Conservation (phyloP, 2,888 invertebrate species). For the Venustoraphidia nigricollis region DNA sequence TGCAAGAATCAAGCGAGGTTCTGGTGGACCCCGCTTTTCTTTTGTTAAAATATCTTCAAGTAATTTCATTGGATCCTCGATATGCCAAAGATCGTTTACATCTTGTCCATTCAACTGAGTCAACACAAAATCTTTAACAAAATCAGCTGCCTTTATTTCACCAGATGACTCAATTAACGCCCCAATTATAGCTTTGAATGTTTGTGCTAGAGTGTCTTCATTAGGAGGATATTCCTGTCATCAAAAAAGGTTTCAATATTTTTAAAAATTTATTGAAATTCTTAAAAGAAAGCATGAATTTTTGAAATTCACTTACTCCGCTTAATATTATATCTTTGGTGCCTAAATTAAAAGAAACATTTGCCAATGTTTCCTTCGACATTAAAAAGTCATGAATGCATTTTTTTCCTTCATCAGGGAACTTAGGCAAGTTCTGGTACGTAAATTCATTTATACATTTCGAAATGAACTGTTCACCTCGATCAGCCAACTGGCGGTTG, state of each 20-base stretch:
- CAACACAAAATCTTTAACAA: constrained; percentile 72
- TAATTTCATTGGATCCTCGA: constrained; percentile 61
- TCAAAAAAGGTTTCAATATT: constrained; percentile 4
- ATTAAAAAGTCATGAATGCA: constrained; percentile 49
- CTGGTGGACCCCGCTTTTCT: constrained; percentile 40
- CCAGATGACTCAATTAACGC: constrained; percentile 55
- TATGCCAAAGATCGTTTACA: constrained; percentile 68
- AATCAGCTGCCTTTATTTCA: constrained; percentile 46
- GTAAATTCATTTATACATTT: constrained; percentile 52
- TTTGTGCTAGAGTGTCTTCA: constrained; percentile 45
- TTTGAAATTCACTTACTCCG: constrained; percentile 38
- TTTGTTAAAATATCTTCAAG: constrained; percentile 46
- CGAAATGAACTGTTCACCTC: constrained; percentile 51
- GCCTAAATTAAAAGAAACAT: constrained; percentile 62
- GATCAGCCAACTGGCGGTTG: constrained; percentile 49
- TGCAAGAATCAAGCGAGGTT: constrained; percentile 69
- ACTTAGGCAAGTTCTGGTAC: constrained; percentile 48
- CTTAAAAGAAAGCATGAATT: constrained; percentile 1
- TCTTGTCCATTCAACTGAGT: constrained; percentile 73
- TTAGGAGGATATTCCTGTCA: constrained; percentile 57
- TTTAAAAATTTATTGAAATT: neutral
- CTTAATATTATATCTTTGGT: constrained; percentile 67
- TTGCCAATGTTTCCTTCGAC: constrained; percentile 47
- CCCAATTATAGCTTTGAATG: constrained; percentile 69
- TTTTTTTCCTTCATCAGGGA: constrained; percentile 62